Evolutionary conservation across 2,888 invertebrate species (phyloP).

Genomic region (Nemapogon koenigi): DNA sequence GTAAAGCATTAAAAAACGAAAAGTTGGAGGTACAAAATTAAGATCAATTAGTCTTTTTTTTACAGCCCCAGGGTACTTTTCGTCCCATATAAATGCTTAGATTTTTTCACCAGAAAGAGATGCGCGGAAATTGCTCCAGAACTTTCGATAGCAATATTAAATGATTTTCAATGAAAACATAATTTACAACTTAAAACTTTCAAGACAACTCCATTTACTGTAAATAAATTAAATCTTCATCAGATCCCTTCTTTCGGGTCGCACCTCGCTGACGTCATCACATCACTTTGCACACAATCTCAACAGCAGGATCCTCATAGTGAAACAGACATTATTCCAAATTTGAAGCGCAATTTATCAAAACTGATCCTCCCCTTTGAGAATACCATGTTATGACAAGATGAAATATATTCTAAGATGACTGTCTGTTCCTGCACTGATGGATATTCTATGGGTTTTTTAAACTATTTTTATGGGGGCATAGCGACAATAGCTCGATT

Average conservation of each 20-base stretch:
- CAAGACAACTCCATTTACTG: constrained; percentile 9
- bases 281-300: constrained; percentile 14
- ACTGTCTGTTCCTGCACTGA: constrained; percentile 43
- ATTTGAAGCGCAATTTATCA: constrained; percentile 63
- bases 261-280: constrained; percentile 44
- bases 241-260: constrained; percentile 5
- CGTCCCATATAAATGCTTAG: no score
- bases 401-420: constrained; percentile 59
- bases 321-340: constrained; percentile 64
- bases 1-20: no score
- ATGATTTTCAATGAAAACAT: no score
- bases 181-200: no score
- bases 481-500: constrained; percentile 1
- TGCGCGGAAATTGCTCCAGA: no score
- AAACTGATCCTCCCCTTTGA: constrained; percentile 51
- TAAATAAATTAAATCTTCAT: constrained; percentile 7
- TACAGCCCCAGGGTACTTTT: no score
- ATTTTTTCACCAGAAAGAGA: no score
- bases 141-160: no score
- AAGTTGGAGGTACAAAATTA: no score
- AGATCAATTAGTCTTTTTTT: no score
- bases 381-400: constrained; percentile 60
- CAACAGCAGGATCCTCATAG: constrained; percentile 39
- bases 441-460: constrained; percentile 35
- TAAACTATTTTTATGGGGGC: constrained; percentile 7